Base-by-base conservation (phyloP, 2,888 invertebrate species). In the Colostygia pectinataria region DNA sequence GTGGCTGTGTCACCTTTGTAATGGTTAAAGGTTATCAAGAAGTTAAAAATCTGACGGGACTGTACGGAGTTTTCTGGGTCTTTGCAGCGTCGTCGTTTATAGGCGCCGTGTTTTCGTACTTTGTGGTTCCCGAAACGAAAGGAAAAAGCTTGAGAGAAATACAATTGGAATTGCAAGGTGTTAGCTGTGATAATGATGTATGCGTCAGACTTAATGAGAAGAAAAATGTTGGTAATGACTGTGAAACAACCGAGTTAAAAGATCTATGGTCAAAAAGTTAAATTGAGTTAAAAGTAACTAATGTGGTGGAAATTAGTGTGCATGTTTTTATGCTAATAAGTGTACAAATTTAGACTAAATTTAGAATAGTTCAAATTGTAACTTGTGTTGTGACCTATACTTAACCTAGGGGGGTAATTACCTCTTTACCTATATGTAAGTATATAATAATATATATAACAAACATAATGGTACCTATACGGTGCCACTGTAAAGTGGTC, bases 81-180 rank as follows among this genome's bases (percentile, higher is more conserved):
- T 92, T 91, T 56, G 80, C 90, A 0, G 49, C 63, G 0, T 77
- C 89, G 13, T 83, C 91, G 1, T 69, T 90, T n/a, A 46, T 75
- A 10, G 92, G 92, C 0, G 80, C 89, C 0, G 37, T 84, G 5
- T 92, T 92, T 54, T 86, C 91, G 2, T 65, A 75, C 12, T 68
- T 86, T n/a, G 48, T 80, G 39, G 89, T 92, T 0, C 92, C 92
- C 1, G 92, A 92, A 71, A 92, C 92, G 0, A 92, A 88, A 57
- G 91, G 91, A 0, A 92, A 91, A 57, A 91, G 91, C 36, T 77
- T 92, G 33, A 67, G 84, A 18, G 90, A 92, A 44, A 92, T 92
- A 50, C 92, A 92, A 59, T 77, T 87, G 14, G 77, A 90, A 37
- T 59, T 93, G 1, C 88, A 91, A 57, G 87, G 88, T 1, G 68